phyloP scores from a whole-genome alignment of 2,888 invertebrate genomes.

The Zeuzera pyrina region DNA sequence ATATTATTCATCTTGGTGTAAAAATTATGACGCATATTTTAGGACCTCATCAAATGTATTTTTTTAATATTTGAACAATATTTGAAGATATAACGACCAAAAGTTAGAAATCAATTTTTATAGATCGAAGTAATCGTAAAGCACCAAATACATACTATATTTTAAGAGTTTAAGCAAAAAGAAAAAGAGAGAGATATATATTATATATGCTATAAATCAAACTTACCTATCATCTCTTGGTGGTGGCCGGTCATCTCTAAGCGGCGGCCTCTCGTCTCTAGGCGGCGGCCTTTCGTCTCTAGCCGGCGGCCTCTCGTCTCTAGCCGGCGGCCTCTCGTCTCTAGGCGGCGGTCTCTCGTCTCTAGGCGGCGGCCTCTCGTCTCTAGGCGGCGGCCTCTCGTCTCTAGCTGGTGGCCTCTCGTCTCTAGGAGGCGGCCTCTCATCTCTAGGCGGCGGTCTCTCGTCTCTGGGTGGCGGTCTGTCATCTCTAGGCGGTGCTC shows the following conservation, averaged over 20 bases:
- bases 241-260: constrained; percentile 32
- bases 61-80: no score
- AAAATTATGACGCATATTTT: no score
- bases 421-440: constrained; percentile 7
- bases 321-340: constrained; percentile 14
- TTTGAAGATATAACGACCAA: no score
- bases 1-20: no score
- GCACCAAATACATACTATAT: no score
- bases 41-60: no score
- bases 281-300: no score
- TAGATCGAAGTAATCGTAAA: no score
- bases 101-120: no score
- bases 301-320: constrained; percentile 26
- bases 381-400: constrained; percentile 10
- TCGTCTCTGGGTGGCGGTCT: constrained; percentile 8
- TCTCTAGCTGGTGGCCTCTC: constrained; percentile 13
- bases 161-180: no score
- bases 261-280: constrained; percentile 19
- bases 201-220: no score
- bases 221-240: constrained; percentile 26
- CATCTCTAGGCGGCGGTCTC: constrained; percentile 5
- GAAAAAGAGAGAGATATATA: no score
- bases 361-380: constrained; percentile 11
- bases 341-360: constrained; percentile 5
- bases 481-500: constrained; percentile 13